A percentile compares a stretch with the other conserved stretches of the same genome.
Conservation (phyloP, 2,888 invertebrate genomes). For the Camptogramma bilineatum region DNA sequence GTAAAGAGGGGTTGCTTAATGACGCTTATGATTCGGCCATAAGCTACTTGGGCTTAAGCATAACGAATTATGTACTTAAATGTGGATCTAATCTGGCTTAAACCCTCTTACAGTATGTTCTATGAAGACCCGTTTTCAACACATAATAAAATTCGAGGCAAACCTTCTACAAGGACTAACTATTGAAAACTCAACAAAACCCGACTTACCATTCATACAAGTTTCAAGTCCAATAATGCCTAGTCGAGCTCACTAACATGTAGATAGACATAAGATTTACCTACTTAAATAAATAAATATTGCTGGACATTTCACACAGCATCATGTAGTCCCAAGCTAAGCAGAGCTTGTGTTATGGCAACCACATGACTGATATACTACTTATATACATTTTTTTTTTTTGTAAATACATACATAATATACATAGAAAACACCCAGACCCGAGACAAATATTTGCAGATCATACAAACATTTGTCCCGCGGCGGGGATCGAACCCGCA, state of each 20-base stretch:
- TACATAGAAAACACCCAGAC: no score
- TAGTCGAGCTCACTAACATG: no score
- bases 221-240: background rate
- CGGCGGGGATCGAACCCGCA: no score
- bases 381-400: no score
- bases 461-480: no score
- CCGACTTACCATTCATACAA: background rate
- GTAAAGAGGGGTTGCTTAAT: background rate
- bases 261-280: background rate
- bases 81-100: slow-evolving; percentile 1
- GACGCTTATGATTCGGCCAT: background rate
- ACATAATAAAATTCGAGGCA: background rate
- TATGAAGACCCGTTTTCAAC: slow-evolving; percentile 2
- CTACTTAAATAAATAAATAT: no score
- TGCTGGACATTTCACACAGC: no score
- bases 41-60: background rate
- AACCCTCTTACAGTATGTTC: background rate
- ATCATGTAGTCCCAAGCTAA: no score
- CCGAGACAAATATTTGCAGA: no score
- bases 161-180: background rate
- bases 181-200: slow-evolving; percentile 4
- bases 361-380: no score
- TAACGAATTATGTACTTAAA: background rate
- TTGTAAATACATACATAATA: no score
- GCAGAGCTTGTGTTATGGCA: no score